Base-by-base conservation (phyloP, 2,797 vertebrate genomes). In the Gymnothorax reevesii region DNA sequence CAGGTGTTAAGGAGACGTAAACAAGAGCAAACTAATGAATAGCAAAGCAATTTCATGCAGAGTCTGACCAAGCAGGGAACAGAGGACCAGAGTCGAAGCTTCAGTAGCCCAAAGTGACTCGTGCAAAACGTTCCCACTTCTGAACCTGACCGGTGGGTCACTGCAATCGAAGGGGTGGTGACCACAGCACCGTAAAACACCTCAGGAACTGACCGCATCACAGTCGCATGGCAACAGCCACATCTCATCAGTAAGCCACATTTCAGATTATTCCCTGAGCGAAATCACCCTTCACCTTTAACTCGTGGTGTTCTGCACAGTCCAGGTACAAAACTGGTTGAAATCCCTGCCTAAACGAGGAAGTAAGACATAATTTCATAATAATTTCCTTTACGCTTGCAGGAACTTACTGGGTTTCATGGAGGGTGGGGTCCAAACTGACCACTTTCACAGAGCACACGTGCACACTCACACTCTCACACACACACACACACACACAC, bases 131-230 rank as follows among this genome's bases (percentile, higher is more conserved):
- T 22, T 8, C 10, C 6, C 27, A 12, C 33, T 15, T 42, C 27
- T 17, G n/a, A 7, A 13, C 22, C 1, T n/a, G 80, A 57, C 13
- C 33, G 79, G 25, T 87, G 82, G 60, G 77, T 57, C 52, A 2
- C 25, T 64, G 88, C 88, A 88, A 84, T 89, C 86, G 82, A 59
- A 71, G 69, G 85, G 69, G 52, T 20, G 3, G 77, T 3, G 49
- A 22, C 89, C 85, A 89, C 79, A 73, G 88, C 88, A 88, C 85
- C 85, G 87, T 84, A 57, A 8, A n/a, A 22, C 57, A 59, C 59
- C 54, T 77, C 85, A 57, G 75, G 84, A 83, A 84, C 12, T 54
- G 79, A 77, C 60, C 13, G 27, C 1, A n/a, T 25, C 60, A 49
- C 33, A 83, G 49, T 82, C 80, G 27, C 66, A 71, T 25, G 66